Conservation (phyloP, 2,888 invertebrate species). For the Drepana falcataria region DNA sequence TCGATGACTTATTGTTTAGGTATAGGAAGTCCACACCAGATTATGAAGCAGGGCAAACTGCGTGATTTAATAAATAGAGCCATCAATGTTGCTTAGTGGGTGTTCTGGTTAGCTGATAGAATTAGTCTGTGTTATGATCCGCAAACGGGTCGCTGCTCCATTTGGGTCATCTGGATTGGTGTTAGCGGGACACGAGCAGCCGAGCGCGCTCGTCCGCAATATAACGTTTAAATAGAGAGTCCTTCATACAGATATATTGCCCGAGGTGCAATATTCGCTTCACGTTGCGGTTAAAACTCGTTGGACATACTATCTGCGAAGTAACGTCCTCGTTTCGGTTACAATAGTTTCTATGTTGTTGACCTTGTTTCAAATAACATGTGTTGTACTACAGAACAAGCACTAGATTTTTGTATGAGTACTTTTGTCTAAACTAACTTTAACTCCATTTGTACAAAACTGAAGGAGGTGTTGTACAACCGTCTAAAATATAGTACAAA, state of each 20-base stretch:
- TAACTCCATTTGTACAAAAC: too few species aligned
- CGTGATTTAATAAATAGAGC: constrained; percentile 21
- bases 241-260: constrained; percentile 14
- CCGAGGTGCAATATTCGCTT: background rate
- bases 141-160: constrained; percentile 46
- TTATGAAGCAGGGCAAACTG: constrained; percentile 12
- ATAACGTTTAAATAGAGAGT: constrained; percentile 26
- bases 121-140: constrained; percentile 43
- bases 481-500: too few species aligned
- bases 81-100: constrained; percentile 16
- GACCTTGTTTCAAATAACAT: background rate
- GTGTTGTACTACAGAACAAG: too few species aligned
- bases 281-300: background rate
- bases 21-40: too few species aligned
- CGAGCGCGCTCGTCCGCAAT: constrained; percentile 35
- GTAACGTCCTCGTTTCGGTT: constrained; percentile 3
- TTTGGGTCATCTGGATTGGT: constrained; percentile 54
- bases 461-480: too few species aligned
- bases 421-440: too few species aligned
- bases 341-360: background rate
- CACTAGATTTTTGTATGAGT: too few species aligned
- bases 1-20: too few species aligned
- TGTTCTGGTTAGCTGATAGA: constrained; percentile 24
- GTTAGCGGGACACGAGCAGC: constrained; percentile 41
- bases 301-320: background rate